These are phyloP conservation scores for Oreochromis spilurus DNA, from an alignment of 2,113 vertebrate genomes.

Conservation along the genomic window DNA sequence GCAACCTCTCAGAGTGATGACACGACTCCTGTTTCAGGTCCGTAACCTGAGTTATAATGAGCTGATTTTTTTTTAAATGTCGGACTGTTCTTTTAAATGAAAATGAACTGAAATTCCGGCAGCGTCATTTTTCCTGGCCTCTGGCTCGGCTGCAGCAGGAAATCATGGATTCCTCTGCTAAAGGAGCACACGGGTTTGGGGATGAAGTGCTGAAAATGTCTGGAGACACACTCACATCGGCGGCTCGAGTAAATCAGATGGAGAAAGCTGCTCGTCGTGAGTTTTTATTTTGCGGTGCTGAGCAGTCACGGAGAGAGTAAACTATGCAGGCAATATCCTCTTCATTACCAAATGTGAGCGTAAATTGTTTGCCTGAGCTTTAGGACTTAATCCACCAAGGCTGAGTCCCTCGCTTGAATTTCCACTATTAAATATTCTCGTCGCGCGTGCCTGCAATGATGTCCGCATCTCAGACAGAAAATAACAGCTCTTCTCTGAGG, in stretches of 20 bases:
- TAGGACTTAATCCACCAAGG: constrained; percentile 11
- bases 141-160: not conserved
- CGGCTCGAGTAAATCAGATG: not conserved
- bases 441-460: not conserved
- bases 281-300: not conserved
- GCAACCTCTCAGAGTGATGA: not conserved
- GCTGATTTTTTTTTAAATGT: not conserved
- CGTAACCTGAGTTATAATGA: not conserved
- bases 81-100: not conserved
- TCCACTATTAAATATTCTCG: constrained; percentile 1
- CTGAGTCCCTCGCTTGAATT: not conserved
- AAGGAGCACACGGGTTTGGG: not conserved
- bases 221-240: not conserved
- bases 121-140: not conserved
- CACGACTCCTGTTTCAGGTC: not conserved
- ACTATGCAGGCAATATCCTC: not conserved
- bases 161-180: not conserved
- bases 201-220: not conserved
- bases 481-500: not conserved
- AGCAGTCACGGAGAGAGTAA: not conserved
- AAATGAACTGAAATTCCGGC: not conserved
- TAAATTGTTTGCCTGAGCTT: constrained; percentile 22
- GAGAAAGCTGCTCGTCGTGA: not conserved
- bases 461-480: not conserved
- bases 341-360: constrained; percentile 5